Percentiles rank a stretch among this genome's conserved stretches.
These are phyloP conservation scores for Chaetops frenatus DNA, from an alignment of 2,113 vertebrate species.

Conservation along the genomic window DNA sequence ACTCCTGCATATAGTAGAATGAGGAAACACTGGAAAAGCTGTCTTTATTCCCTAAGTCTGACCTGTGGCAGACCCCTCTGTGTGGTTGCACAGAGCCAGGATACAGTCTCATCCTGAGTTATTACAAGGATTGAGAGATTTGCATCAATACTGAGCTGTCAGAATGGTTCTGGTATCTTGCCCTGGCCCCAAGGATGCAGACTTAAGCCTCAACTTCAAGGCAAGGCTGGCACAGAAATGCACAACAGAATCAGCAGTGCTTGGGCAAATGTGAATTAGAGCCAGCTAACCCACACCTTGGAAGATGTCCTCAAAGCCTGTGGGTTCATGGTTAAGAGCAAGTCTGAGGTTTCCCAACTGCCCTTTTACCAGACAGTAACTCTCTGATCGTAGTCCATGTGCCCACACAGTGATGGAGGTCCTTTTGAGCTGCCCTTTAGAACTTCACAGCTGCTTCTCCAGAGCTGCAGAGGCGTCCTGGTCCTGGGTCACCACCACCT, in stretches of 20 bases:
- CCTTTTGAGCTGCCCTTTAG: background rate
- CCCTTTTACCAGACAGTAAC: background rate
- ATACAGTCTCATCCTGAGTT: background rate
- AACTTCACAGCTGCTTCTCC: background rate
- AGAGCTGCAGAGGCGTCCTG: background rate
- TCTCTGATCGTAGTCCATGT: background rate
- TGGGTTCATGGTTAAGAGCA: background rate
- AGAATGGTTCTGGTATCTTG: background rate
- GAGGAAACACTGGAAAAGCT: background rate
- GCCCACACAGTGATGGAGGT: background rate
- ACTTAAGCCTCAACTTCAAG: background rate
- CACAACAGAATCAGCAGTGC: background rate
- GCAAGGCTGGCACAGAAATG: background rate
- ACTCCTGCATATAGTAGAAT: background rate
- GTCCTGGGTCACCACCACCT: background rate
- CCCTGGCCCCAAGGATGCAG: background rate
- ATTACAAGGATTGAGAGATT: background rate
- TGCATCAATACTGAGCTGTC: background rate
- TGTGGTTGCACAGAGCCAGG: background rate
- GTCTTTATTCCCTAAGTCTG: background rate
- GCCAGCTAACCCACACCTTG: background rate
- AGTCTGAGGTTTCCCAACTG: background rate
- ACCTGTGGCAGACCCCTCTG: background rate
- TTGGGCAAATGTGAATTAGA: rapidly evolving
- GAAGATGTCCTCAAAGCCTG: background rate